Base-by-base conservation (phyloP, 2,888 invertebrate species). In the Elmis aenea region DNA sequence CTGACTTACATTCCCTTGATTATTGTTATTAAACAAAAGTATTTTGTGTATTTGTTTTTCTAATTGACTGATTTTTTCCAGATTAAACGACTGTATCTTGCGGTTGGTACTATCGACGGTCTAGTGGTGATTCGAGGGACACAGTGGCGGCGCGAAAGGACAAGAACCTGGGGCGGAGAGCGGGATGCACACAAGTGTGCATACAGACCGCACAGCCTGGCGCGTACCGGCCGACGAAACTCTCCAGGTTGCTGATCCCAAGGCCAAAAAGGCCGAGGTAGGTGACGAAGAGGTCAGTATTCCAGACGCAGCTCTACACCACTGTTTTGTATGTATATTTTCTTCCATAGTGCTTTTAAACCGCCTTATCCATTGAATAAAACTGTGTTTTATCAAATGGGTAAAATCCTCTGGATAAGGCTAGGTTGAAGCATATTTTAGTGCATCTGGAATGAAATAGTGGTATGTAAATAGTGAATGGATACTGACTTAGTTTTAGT, bases 201-300 rank as follows among this genome's bases (percentile, higher is more conserved):
- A 82, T 74, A 76, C 85, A 70, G 88, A 88, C 77, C 83, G 86
- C 73, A 85, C 85, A 74, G 85, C 87, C 69, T 90, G 90, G 90
- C 84, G 88, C 72, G 78, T 89, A 71, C 88, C 88, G 71, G 88
- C 88, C 66, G 90, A 90, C 76, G 89, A 90, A 76, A 89, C 89
- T 57, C 79, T 90, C 57, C 89, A 89, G 74, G 89, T 90, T 69
- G 86, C 83, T 73, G 88, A 87, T 76, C 83, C 86, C 65, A 84
- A 88, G 72, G 77, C 81, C 69, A 89, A 89, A 71, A 75, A 76
- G 67, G 74, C 73, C 58, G 76, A 78, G 76, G 77, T 77, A 72
- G 68, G 69, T 67, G 63, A 61, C 52, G 80, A 82, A 65, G 78
- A 78, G 71, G 79, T 77, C 60, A 69, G 67, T 67, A 67, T 62